A percentile compares a stretch with the other conserved stretches of the same genome.
Evolutionary conservation across 1,140 invertebrate species (phyloP).

Genomic region (Eubasilissa regina): DNA sequence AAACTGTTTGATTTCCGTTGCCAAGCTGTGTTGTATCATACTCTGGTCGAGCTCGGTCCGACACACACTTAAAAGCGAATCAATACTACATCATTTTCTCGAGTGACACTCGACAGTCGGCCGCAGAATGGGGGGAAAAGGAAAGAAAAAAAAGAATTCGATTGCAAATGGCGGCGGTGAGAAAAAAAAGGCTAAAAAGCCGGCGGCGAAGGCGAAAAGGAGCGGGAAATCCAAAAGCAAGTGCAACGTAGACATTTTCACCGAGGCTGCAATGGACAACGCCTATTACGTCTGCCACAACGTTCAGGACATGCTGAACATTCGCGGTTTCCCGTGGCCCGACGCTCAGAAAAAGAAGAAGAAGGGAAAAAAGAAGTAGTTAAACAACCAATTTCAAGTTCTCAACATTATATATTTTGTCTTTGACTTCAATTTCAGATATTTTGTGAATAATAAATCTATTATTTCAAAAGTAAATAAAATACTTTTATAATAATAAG

Average conservation of each 20-base stretch:
- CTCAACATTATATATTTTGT: too few relatives aligned
- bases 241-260: conserved; percentile 85
- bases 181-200: conserved; percentile 71
- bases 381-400: too few relatives aligned
- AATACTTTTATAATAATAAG: too few relatives aligned
- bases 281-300: conserved; percentile 92
- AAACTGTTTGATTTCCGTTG: background rate
- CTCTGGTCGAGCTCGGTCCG: background rate
- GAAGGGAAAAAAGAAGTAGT: too few relatives aligned
- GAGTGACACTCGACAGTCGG: background rate
- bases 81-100: background rate
- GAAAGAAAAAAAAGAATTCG: conserved; percentile 72
- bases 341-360: conserved; percentile 86
- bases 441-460: too few relatives aligned
- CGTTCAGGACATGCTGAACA: conserved; percentile 84
- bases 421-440: too few relatives aligned
- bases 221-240: conserved; percentile 75
- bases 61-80: background rate
- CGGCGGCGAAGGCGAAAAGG: conserved; percentile 70
- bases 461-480: too few relatives aligned
- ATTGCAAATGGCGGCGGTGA: conserved; percentile 70
- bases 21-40: background rate
- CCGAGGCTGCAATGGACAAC: conserved; percentile 90
- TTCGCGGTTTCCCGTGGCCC: conserved; percentile 87
- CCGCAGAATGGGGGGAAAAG: conserved; percentile 65